These are phyloP conservation scores for Crossocerus cetratus DNA, from an alignment of 2,888 invertebrate genomes.

Conservation along the genomic window DNA sequence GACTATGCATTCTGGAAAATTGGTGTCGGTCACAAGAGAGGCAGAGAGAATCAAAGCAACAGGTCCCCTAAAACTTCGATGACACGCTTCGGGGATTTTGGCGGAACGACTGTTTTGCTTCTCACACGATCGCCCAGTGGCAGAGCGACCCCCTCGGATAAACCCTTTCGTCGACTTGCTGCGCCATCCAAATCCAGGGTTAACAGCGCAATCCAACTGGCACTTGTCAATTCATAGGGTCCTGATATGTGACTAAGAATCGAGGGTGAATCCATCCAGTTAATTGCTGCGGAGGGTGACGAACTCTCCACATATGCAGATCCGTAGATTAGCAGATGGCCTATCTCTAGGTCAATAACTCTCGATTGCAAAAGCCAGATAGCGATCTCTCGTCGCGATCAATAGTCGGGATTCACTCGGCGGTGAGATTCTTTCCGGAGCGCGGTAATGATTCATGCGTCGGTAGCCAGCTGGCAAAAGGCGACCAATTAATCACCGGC, in stretches of 20 bases:
- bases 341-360: too few relatives aligned
- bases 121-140: constrained; percentile 23
- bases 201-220: too few relatives aligned
- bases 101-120: constrained; percentile 58
- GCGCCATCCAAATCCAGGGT: too few relatives aligned
- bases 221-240: too few relatives aligned
- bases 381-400: background rate
- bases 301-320: background rate
- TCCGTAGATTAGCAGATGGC: background rate
- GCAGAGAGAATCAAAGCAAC: constrained; percentile 67
- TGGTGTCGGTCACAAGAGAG: constrained; percentile 52
- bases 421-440: background rate
- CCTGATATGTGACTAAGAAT: too few relatives aligned
- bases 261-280: background rate
- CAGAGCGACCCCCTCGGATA: background rate
- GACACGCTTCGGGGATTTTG: constrained; percentile 69
- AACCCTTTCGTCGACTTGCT: background rate
- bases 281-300: background rate
- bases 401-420: background rate
- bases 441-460: background rate
- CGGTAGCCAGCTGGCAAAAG: background rate
- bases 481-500: background rate
- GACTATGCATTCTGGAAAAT: constrained; percentile 19
- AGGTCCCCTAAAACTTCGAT: constrained; percentile 72
- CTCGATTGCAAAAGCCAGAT: too few relatives aligned